phyloP scores from a whole-genome alignment of 2,797 vertebrate genomes.

The Fistularia tabacaria region DNA sequence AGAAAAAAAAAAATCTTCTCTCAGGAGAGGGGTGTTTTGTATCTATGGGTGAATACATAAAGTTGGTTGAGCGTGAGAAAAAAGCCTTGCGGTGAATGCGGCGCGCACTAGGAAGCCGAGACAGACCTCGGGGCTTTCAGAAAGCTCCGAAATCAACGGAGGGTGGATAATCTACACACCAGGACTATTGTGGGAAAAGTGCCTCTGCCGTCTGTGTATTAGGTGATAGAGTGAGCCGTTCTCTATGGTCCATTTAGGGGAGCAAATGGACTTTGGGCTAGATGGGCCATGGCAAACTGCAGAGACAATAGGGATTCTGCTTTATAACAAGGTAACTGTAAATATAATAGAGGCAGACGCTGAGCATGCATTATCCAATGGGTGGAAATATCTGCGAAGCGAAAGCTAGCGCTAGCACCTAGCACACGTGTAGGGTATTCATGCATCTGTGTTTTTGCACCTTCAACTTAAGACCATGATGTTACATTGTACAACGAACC shows the following conservation, averaged over 20 bases:
- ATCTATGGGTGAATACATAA: conserved; percentile 62
- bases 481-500: too few species aligned
- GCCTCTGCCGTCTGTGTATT: conserved; percentile 47
- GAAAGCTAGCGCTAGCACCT: too few species aligned
- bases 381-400: too few species aligned
- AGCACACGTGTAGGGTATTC: too few species aligned
- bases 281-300: conserved; percentile 19
- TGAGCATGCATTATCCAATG: not conserved
- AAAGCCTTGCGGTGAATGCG: conserved; percentile 38
- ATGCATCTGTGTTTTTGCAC: not conserved
- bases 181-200: conserved; percentile 66
- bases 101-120: conserved; percentile 57
- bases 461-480: too few species aligned
- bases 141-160: conserved; percentile 64
- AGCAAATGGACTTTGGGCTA: conserved; percentile 32
- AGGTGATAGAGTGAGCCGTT: conserved; percentile 54
- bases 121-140: conserved; percentile 42
- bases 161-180: conserved; percentile 69
- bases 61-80: conserved; percentile 68
- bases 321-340: conserved; percentile 16
- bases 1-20: conserved; percentile 32
- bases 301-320: conserved; percentile 20
- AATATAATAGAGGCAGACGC: conserved; percentile 1
- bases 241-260: conserved; percentile 51
- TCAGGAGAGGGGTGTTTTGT: conserved; percentile 52